Evolutionary conservation across 2,888 invertebrate genomes (phyloP).

Genomic region (Drosophila peninsularis): DNA sequence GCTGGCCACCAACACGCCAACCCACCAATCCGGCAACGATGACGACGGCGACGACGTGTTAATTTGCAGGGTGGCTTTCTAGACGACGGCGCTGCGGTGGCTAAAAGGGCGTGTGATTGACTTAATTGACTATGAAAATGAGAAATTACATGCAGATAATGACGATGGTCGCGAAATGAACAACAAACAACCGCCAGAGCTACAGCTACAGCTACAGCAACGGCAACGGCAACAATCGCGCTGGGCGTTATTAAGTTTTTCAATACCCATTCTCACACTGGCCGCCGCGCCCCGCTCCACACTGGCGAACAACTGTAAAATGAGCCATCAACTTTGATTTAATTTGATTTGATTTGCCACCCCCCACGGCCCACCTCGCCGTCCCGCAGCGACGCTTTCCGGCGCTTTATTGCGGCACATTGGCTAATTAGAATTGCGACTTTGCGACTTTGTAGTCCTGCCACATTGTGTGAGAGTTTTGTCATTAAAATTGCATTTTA

Average conservation of each 20-base stretch:
- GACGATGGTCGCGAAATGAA: conserved; percentile 75
- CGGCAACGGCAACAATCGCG: conserved; percentile 14
- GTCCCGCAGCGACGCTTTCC: conserved; percentile 49
- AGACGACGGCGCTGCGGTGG: conserved; percentile 65
- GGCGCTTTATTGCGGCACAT: conserved; percentile 63
- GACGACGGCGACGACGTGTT: conserved; percentile 54
- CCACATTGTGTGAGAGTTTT: conserved; percentile 60
- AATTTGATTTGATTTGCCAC: conserved; percentile 72
- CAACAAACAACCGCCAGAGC: conserved; percentile 66
- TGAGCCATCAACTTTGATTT: conserved; percentile 67
- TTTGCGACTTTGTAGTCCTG: conserved; percentile 20
- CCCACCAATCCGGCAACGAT: conserved; percentile 40
- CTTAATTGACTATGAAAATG: conserved; percentile 85
- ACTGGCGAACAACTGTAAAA: conserved; percentile 53
- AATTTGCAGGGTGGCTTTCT: conserved; percentile 56
- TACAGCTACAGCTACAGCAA: conserved; percentile 1
- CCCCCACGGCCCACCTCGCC: background rate
- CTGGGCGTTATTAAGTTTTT: conserved; percentile 57
- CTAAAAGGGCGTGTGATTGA: conserved; percentile 85
- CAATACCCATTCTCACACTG: conserved; percentile 21
- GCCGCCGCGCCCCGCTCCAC: background rate
- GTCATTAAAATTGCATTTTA: conserved; percentile 69
- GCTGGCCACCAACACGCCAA: conserved; percentile 12
- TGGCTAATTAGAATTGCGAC: conserved; percentile 69
- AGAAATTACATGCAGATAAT: conserved; percentile 82